These are phyloP conservation scores for Theocolax elegans DNA, from an alignment of 1,140 invertebrate species.

Conservation along the genomic window DNA sequence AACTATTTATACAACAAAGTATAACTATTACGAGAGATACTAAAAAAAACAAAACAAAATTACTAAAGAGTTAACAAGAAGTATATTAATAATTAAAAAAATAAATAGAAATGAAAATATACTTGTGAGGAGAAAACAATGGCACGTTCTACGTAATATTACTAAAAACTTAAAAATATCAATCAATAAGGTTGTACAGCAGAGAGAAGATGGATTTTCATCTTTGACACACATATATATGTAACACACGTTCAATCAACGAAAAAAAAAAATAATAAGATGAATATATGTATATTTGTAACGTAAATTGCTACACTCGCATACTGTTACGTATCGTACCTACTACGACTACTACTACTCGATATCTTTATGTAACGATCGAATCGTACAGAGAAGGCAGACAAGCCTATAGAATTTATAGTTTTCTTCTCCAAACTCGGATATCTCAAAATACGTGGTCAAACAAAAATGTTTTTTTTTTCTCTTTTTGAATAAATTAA, in stretches of 20 bases:
- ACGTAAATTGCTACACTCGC: conserved; percentile 52
- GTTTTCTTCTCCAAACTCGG: conserved; percentile 41
- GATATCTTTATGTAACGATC: conserved; percentile 35
- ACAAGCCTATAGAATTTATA: conserved; percentile 48
- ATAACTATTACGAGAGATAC: too few species aligned
- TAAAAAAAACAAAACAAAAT: conserved; percentile 8
- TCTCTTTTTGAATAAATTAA: too few species aligned
- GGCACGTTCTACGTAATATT: conserved; percentile 57
- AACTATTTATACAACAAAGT: conserved; percentile 32
- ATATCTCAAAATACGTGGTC: conserved; percentile 8
- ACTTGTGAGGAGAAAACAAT: conserved; percentile 40
- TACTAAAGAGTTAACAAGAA: conserved; percentile 27
- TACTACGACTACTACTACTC: too few species aligned
- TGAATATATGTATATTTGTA: conserved; percentile 41
- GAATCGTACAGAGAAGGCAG: conserved; percentile 29
- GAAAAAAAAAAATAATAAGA: conserved; percentile 13
- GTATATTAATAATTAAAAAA: conserved; percentile 41
- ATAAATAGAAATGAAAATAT: not conserved
- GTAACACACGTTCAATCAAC: conserved; percentile 15
- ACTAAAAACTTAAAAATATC: conserved; percentile 24
- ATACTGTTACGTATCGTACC: conserved; percentile 39
- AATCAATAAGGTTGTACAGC: conserved; percentile 49
- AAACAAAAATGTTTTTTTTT: conserved; percentile 1
- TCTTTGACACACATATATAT: conserved; percentile 22
- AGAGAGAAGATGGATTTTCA: conserved; percentile 52